Conservation (phyloP, 2,113 vertebrate species). For the Stigmatopora argus region DNA sequence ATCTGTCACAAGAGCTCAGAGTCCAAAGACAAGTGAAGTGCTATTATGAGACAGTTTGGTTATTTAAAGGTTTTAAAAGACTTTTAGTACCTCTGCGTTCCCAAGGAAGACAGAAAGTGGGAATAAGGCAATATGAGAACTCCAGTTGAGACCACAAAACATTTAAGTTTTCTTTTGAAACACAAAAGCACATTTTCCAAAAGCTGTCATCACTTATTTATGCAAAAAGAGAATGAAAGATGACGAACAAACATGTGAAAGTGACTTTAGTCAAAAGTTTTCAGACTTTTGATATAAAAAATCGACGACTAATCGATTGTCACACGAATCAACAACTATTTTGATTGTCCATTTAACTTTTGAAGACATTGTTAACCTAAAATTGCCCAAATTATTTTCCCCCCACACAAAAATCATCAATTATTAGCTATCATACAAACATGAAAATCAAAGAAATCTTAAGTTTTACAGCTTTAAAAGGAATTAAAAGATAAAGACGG, state of each 20-base stretch:
- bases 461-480: neutral
- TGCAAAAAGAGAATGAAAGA: neutral
- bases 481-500: neutral
- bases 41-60: conserved; percentile 20
- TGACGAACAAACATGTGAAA: neutral
- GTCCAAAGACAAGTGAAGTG: conserved; percentile 10
- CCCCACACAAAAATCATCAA: neutral
- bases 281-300: no score
- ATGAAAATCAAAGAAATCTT: neutral
- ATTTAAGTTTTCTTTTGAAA: neutral
- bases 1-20: conserved; percentile 34
- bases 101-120: neutral
- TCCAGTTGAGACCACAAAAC: neutral
- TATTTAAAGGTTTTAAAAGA: conserved; percentile 9
- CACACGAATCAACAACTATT: no score
- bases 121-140: neutral
- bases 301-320: no score
- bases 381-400: no score
- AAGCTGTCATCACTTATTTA: neutral
- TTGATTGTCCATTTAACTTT: no score
- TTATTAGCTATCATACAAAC: neutral
- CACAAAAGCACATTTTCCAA: neutral
- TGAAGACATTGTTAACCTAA: no score
- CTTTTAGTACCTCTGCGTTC: neutral
- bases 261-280: no score